A percentile compares a stretch with the other conserved stretches of the same genome.
Evolutionary conservation across 2,113 vertebrate species (phyloP).

Genomic region (Numenius arquata): DNA sequence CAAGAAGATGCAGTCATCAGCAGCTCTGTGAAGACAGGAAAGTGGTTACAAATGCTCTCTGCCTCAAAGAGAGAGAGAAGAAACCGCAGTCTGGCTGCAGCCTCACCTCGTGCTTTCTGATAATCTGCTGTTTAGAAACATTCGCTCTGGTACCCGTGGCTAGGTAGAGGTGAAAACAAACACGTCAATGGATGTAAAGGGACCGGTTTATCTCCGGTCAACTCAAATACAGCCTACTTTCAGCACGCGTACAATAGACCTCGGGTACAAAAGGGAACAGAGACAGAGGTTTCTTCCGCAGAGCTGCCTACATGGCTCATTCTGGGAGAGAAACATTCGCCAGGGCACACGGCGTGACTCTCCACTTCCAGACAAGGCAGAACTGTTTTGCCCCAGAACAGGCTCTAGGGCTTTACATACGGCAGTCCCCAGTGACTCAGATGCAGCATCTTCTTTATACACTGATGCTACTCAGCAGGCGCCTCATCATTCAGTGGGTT

Average conservation of each 20-base stretch:
- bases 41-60: constrained; percentile 68
- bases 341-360: fast-evolving
- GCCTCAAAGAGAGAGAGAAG: constrained; percentile 15
- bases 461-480: background rate
- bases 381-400: background rate
- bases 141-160: background rate
- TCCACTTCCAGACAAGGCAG: background rate
- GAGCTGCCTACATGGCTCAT: background rate
- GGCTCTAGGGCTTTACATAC: background rate
- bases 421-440: background rate
- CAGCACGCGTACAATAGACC: background rate
- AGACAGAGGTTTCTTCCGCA: background rate
- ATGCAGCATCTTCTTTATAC: background rate
- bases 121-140: constrained; percentile 20
- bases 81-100: constrained; percentile 34
- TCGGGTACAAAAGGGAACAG: background rate
- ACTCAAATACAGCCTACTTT: background rate
- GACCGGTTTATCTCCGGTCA: background rate
- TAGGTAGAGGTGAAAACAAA: background rate
- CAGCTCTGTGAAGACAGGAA: constrained; percentile 78
- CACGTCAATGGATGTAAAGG: background rate
- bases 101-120: constrained; percentile 20
- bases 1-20: constrained; percentile 74
- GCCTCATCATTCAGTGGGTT: background rate
- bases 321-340: background rate